Percentiles rank a stretch among this genome's conserved stretches.
phyloP scores from a whole-genome alignment of 1,140 invertebrate genomes.

The Brachionus asplanchnoidis region DNA sequence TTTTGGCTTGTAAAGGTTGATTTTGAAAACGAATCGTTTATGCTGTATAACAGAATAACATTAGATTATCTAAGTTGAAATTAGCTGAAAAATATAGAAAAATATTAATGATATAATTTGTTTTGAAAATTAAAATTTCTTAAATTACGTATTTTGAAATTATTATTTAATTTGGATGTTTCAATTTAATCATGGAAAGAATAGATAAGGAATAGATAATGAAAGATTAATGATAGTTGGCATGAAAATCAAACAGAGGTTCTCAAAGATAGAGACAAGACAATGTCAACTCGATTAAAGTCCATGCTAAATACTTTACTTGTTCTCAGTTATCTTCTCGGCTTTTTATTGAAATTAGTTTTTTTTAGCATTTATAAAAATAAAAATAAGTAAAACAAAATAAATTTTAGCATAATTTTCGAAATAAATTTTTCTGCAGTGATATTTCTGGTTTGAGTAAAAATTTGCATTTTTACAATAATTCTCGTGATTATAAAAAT shows the following conservation, averaged over 20 bases:
- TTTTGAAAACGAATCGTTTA: background rate
- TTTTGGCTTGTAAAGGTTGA: background rate
- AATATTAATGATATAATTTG: too few species aligned
- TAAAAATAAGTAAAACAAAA: constrained; percentile 6
- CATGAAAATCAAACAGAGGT: background rate
- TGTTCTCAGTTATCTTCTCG: background rate
- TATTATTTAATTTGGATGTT: background rate
- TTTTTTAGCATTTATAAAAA: background rate
- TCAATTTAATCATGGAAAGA: background rate
- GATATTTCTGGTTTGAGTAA: background rate
- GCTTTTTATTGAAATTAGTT: background rate
- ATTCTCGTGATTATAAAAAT: background rate
- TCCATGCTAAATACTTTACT: background rate
- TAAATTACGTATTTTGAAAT: background rate
- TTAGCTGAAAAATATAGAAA: background rate
- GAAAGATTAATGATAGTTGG: background rate
- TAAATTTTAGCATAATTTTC: background rate
- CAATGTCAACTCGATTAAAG: background rate
- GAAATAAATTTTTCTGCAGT: background rate
- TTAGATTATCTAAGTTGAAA: background rate
- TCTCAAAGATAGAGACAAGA: background rate
- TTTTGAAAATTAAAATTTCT: background rate
- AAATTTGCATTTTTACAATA: background rate
- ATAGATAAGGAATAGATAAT: background rate
- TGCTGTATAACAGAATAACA: background rate